A percentile compares a stretch with the other conserved stretches of the same genome.
These are phyloP conservation scores for Scaptomyza flava DNA, from an alignment of 2,888 invertebrate genomes.

Conservation along the genomic window DNA sequence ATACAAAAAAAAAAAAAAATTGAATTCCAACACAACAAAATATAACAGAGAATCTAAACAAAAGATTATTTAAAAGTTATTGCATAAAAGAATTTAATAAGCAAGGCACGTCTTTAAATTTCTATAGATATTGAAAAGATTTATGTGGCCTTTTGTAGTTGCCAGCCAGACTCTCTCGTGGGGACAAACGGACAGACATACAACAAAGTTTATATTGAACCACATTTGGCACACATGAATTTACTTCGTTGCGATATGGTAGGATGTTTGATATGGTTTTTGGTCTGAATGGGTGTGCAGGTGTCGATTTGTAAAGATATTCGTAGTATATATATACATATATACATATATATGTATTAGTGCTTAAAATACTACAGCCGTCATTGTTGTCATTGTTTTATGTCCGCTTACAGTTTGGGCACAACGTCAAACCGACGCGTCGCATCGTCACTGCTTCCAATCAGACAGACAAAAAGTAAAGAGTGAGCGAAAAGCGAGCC, in stretches of 20 bases:
- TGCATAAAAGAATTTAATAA: constrained; percentile 16
- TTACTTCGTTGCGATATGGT: constrained; percentile 1
- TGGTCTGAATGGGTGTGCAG: constrained; percentile 20
- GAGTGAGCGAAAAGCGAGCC: not conserved
- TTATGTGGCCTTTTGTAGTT: constrained; percentile 20
- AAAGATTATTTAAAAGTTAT: constrained; percentile 5
- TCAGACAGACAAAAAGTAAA: constrained; percentile 2
- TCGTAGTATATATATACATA: not conserved
- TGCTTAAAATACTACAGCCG: not conserved
- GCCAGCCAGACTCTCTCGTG: no score
- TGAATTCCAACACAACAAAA: not conserved
- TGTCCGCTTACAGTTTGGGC: constrained; percentile 17
- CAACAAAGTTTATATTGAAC: constrained; percentile 22
- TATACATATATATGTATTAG: constrained; percentile 9
- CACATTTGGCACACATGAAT: constrained; percentile 21
- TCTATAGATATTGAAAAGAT: constrained; percentile 16
- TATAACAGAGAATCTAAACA: not conserved
- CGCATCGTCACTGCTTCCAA: constrained; percentile 3
- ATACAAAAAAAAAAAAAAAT: not conserved
- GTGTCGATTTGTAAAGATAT: constrained; percentile 43
- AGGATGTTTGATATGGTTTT: constrained; percentile 2
- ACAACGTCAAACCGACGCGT: constrained; percentile 24
- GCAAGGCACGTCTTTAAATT: constrained; percentile 38
- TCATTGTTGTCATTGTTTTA: constrained; percentile 4
- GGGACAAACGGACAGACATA: not conserved